Evolutionary conservation across 2,888 invertebrate species (phyloP), one percentile per base, ranked within the genome.

Genomic region (Heteropelma amictum): DNA sequence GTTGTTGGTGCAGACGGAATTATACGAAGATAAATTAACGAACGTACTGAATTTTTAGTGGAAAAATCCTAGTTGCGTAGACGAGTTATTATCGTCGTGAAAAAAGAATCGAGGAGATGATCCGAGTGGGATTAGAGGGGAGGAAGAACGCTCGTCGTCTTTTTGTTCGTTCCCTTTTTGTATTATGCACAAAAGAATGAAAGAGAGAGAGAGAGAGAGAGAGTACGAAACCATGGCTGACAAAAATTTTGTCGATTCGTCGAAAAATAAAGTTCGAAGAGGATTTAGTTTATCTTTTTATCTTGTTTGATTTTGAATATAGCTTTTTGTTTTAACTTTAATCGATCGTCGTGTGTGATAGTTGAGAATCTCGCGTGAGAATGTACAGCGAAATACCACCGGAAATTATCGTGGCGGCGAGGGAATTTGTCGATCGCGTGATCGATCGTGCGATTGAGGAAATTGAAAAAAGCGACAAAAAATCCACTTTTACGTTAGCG

Each of bases 181-280:
- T 78, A 79, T 79, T 12, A 75, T 80, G 71, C 61, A 74, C 70
- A 67, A 14, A 38, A 58, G 58, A 19, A 26, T 28, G 33, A 19
- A 33, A 10, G 47, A 28, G 33, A n/a, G 21, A 33, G 10, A 51
- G 30, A 19, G n/a, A 70, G 26, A 21, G 56, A 60, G 68, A 74
- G 74, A 77, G 77, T 74, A 71, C 77, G 58, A 33, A 70, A 23
- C 77, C 77, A 77, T 77, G 77, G 42, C 74, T 56, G 67, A 72
- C 75, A 51, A 71, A 49, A 71, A 67, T 71, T 49, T 40, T 63
- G 42, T 63, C 53, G 71, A 75, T 75, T 71, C 61, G 49, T 67
- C 54, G 60, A 71, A 71, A 33, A 71, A 75, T 75, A 75, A 75
- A 75, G 67, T 71, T 67, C 49, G 56, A 75, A 53, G 58, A 42